A percentile compares a stretch with the other conserved stretches of the same genome.
Conservation (phyloP, 2,888 invertebrate species). For the Acronicta psi region DNA sequence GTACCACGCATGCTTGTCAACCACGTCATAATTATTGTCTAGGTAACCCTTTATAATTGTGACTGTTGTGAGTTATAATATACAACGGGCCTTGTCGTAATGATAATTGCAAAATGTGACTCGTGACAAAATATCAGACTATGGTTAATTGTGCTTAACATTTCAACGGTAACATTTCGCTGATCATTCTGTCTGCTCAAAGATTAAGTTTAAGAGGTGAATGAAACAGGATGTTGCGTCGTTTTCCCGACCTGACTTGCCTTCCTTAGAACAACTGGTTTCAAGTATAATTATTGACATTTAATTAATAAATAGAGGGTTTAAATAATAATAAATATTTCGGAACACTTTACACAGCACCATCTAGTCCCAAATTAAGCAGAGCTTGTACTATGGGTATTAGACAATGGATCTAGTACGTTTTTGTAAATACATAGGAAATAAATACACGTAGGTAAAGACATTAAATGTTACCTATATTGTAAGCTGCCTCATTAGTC, state of each 20-base stretch:
- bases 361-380: no score
- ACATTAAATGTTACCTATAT: no score
- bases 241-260: conserved; percentile 20
- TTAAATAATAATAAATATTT: no score
- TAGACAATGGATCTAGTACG: no score
- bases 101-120: conserved; percentile 48
- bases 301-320: conserved; percentile 8
- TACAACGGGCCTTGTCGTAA: conserved; percentile 24
- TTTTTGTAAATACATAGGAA: no score
- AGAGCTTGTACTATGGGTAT: no score
- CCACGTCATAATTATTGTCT: conserved; percentile 5
- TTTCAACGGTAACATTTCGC: conserved; percentile 34
- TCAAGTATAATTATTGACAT: conserved; percentile 11
- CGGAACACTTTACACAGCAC: no score
- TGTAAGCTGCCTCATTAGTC: no score
- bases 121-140: conserved; percentile 45
- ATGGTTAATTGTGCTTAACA: conserved; percentile 42
- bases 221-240: conserved; percentile 29
- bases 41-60: not conserved
- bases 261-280: conserved; percentile 4
- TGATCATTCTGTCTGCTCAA: conserved; percentile 32
- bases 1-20: no score
- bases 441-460: not conserved
- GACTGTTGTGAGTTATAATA: conserved; percentile 15
- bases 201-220: conserved; percentile 28